Percentiles rank a stretch among this genome's conserved stretches.
phyloP scores from a whole-genome alignment of 2,113 vertebrate species.

The Ptychochromis oligacanthus region DNA sequence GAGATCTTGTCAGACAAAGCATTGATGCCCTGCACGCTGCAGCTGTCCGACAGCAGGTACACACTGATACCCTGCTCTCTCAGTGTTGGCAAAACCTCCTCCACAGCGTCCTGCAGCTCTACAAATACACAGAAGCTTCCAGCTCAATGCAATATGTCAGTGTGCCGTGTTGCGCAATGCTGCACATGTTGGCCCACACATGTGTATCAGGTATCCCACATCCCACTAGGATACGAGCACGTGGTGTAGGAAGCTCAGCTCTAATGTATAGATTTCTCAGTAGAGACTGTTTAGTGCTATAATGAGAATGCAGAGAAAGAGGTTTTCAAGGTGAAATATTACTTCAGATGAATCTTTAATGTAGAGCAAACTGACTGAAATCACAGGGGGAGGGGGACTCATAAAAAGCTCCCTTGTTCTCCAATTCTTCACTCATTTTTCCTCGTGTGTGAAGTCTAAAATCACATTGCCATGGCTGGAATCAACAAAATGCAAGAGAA shows the following conservation, averaged over 20 bases:
- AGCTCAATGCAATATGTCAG: not conserved
- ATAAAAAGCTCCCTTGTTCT: not conserved
- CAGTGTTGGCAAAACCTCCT: constrained; percentile 82
- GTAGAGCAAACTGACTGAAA: not conserved
- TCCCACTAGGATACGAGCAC: constrained; percentile 12
- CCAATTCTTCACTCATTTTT: not conserved
- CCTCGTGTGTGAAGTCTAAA: not conserved
- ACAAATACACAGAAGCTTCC: constrained; percentile 36
- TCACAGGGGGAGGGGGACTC: no score
- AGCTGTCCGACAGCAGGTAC: constrained; percentile 76
- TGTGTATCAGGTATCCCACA: constrained; percentile 19
- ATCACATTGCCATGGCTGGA: not conserved
- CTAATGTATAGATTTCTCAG: not conserved
- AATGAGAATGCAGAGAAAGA: not conserved
- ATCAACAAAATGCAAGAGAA: not conserved
- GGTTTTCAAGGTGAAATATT: not conserved
- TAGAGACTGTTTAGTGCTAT: not conserved
- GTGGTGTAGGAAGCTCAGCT: constrained; percentile 8
- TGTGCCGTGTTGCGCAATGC: constrained; percentile 21
- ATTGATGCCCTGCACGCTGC: constrained; percentile 72
- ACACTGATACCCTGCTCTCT: constrained; percentile 73
- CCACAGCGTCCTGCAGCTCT: constrained; percentile 81
- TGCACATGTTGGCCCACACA: constrained; percentile 36
- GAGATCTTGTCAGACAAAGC: constrained; percentile 72
- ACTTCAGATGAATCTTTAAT: not conserved